These are phyloP conservation scores for Neosalanx taihuensis DNA, from an alignment of 2,797 vertebrate species.

Conservation along the genomic window DNA sequence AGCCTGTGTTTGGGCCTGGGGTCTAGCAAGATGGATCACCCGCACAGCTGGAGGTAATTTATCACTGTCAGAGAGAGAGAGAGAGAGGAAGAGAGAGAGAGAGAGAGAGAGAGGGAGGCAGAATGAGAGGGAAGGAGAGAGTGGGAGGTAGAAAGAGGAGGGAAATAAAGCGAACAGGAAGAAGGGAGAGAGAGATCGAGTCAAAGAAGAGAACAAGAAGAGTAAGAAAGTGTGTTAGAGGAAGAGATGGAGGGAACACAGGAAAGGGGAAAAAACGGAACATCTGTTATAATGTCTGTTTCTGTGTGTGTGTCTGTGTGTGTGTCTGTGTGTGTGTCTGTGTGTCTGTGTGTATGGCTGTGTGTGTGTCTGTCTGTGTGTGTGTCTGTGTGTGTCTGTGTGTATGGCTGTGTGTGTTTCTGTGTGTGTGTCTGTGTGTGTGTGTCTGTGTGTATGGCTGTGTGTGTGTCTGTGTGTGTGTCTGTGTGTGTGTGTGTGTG, in stretches of 20 bases:
- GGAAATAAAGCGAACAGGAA: no score
- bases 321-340: no score
- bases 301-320: not conserved
- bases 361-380: not conserved
- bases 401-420: not conserved
- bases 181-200: no score
- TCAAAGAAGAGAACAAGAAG: no score
- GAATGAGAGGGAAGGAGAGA: not conserved
- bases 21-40: no score
- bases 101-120: not conserved
- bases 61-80: no score
- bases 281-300: not conserved
- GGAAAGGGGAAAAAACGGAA: no score
- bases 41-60: no score
- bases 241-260: not conserved
- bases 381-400: conserved; percentile 5
- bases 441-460: not conserved
- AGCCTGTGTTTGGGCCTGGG: no score
- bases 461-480: not conserved
- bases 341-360: conserved; percentile 1
- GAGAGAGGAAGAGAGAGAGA: no score
- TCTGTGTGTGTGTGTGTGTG: not conserved
- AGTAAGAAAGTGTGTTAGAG: not conserved
- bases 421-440: not conserved
- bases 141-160: not conserved